Percentiles rank a stretch among this genome's conserved stretches.
Conservation (phyloP, 2,113 vertebrate species). For the Oxygymnocypris stewartii region DNA sequence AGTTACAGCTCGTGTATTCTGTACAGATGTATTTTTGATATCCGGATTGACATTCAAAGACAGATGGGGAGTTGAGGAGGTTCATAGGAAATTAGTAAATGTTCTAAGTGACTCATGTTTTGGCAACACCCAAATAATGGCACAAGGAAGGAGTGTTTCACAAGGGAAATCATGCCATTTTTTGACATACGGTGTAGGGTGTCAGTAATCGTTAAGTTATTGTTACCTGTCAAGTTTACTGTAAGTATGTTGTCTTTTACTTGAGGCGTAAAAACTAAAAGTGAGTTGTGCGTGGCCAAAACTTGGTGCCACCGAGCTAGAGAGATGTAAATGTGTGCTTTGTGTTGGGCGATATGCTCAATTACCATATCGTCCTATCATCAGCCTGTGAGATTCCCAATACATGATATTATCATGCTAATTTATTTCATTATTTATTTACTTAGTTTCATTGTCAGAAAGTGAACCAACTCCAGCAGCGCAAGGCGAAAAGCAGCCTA, state of each 20-base stretch:
- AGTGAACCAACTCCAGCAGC: no score
- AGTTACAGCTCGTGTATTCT: neutral
- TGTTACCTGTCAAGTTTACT: neutral
- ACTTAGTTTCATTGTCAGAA: no score
- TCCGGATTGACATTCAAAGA: neutral
- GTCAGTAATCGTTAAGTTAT: neutral
- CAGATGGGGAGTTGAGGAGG: neutral
- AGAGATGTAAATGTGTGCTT: neutral
- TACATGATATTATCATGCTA: no score
- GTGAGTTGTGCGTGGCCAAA: neutral
- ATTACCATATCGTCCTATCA: no score
- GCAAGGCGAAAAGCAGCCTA: no score
- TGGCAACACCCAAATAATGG: conserved; percentile 25
- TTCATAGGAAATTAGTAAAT: neutral
- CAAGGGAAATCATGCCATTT: neutral
- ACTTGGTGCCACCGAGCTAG: neutral
- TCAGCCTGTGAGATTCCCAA: no score
- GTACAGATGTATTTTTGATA: neutral
- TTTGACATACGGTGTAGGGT: neutral
- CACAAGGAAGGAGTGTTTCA: neutral
- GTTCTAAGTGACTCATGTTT: neutral
- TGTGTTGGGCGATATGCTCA: no score
- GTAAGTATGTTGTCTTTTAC: neutral
- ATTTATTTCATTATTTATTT: no score
- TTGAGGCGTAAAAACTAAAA: neutral